Percentiles rank a stretch among this genome's conserved stretches.
Evolutionary conservation across 2,797 vertebrate species (phyloP).

Genomic region (Ciconia nigra): DNA sequence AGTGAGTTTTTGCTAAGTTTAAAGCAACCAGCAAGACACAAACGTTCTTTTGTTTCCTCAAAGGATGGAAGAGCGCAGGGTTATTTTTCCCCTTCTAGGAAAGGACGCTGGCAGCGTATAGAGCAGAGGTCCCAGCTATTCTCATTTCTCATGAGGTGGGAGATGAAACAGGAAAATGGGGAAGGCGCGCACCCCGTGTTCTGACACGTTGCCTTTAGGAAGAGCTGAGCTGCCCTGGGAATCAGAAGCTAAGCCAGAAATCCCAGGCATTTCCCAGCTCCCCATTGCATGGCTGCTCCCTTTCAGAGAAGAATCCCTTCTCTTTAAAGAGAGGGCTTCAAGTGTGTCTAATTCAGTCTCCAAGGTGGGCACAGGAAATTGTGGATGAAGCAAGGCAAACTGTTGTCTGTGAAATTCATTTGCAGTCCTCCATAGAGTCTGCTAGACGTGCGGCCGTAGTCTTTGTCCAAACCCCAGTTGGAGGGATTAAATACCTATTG

Average conservation of each 20-base stretch:
- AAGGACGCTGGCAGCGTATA: background rate
- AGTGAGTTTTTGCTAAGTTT: background rate
- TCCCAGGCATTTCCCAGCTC: conserved; percentile 40
- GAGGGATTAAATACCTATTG: background rate
- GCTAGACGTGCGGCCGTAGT: background rate
- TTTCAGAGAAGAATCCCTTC: conserved; percentile 74
- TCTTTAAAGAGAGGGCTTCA: conserved; percentile 33
- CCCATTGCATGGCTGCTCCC: conserved; percentile 78
- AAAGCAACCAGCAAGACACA: background rate
- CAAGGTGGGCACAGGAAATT: conserved; percentile 29
- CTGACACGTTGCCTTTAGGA: background rate
- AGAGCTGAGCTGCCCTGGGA: background rate
- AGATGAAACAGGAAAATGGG: background rate
- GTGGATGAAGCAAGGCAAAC: background rate
- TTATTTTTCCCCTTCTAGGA: background rate
- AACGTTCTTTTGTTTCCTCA: background rate
- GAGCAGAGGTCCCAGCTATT: background rate
- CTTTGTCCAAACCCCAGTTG: background rate
- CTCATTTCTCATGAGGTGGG: background rate
- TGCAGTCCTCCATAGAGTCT: background rate
- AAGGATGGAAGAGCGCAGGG: background rate
- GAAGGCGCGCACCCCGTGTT: background rate
- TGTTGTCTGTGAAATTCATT: background rate
- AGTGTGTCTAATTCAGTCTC: conserved; percentile 12
- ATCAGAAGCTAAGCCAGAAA: background rate